Evolutionary conservation across 2,888 invertebrate genomes (phyloP).

Genomic region (Pharmacophagus antenor): DNA sequence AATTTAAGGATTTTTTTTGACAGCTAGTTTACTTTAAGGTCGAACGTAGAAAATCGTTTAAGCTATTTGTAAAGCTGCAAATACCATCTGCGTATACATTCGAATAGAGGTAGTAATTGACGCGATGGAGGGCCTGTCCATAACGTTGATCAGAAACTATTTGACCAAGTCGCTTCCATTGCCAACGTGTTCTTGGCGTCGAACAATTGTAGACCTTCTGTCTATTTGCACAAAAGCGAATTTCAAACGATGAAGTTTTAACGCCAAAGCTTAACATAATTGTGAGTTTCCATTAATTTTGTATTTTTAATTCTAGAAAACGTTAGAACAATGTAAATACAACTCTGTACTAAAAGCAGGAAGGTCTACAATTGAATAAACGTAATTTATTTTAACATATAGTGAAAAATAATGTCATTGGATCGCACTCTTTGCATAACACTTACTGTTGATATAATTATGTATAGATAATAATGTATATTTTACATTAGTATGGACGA

Average conservation of each 20-base stretch:
- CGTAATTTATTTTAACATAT: conserved; percentile 32
- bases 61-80: conserved; percentile 34
- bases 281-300: background rate
- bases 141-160: conserved; percentile 44
- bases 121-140: conserved; percentile 34
- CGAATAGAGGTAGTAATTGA: conserved; percentile 22
- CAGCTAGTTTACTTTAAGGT: background rate
- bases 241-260: conserved; percentile 11
- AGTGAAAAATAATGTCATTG: conserved; percentile 42
- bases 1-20: background rate
- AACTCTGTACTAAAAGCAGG: background rate
- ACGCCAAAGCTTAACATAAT: conserved; percentile 31
- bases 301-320: background rate
- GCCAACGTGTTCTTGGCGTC: conserved; percentile 39
- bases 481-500: conserved; percentile 56
- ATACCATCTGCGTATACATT: conserved; percentile 21
- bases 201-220: conserved; percentile 39
- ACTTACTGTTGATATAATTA: conserved; percentile 72
- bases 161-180: conserved; percentile 59
- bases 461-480: conserved; percentile 67
- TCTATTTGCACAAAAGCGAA: background rate
- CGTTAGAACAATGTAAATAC: background rate
- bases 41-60: background rate
- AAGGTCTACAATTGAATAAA: conserved; percentile 24
- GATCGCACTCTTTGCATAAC: conserved; percentile 76